Base-by-base conservation (phyloP, 2,888 invertebrate species). In the Temnothorax rugatulus region DNA sequence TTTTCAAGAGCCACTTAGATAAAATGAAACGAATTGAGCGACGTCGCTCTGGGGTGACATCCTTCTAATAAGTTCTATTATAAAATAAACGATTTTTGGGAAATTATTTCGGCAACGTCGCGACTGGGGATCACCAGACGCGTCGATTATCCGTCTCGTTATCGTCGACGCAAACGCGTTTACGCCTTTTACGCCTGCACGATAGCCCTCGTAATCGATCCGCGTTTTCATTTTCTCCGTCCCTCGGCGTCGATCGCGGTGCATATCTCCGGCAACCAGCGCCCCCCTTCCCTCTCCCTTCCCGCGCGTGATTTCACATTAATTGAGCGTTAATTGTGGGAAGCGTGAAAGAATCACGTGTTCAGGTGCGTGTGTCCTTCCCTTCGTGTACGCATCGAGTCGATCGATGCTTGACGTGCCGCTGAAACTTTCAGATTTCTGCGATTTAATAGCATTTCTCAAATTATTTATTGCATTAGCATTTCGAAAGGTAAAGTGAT, bases 131-230 rank as follows among this genome's bases (percentile, higher is more conserved):
- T 11, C 50, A 68, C 44, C 79, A 79, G 59, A 52, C 63, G 44
- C 47, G 50, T 52, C 29, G 50, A 69, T 69, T 47, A 47, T 52
- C 13, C 13, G 66, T 13, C 25, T 11, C 34, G 47, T 68, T 59
- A 83, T 81, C 79, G 47, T 25, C 64, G 79, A 73, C 79, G 69
- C 69, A 85, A 73, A 69, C 82, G 66, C 68, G 83, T 84, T 69
- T 77, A 88, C 87, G 90, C 89, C 86, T 85, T 88, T 89, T 83
- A 54, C 81, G 87, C 77, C 73, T 84, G 76, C 69, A 74, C 74
- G 86, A 88, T 84, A 89, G 83, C 61, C 61, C 61, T 13, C 29
- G 74, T 57, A 87, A 89, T 89, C 79, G 82, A 90, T 81, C 69
- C 66, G 73, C 57, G 52, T 82, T 83, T 88, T 64, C 50, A 57